Evolutionary conservation across 1,140 invertebrate genomes (phyloP).

Genomic region (Listronotus oregonensis): DNA sequence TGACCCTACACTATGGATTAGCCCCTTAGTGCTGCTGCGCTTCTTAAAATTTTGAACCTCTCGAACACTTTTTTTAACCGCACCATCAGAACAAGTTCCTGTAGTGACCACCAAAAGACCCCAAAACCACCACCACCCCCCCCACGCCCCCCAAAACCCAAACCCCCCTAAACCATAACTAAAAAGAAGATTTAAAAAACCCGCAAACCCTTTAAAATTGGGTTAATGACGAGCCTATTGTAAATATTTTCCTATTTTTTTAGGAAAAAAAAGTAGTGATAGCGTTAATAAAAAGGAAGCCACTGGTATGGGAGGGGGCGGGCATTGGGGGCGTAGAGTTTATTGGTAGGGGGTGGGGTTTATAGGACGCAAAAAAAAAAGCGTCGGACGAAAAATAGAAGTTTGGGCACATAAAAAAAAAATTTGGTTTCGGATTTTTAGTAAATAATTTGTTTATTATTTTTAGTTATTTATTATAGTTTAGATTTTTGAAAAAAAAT

Average conservation of each 20-base stretch:
- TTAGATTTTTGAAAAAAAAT: too few species aligned
- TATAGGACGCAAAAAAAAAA: slow-evolving; percentile 24
- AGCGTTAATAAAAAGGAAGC: not conserved
- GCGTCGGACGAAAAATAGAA: slow-evolving; percentile 41
- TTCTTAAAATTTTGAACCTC: slow-evolving; percentile 53
- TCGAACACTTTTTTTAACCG: slow-evolving; percentile 52
- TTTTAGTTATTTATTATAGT: too few species aligned
- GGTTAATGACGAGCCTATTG: slow-evolving; percentile 9
- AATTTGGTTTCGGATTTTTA: too few species aligned
- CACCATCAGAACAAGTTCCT: slow-evolving; percentile 43
- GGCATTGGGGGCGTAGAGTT: slow-evolving; percentile 19
- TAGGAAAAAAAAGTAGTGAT: not conserved
- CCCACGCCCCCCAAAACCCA: slow-evolving; percentile 16
- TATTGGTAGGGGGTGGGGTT: slow-evolving; percentile 27
- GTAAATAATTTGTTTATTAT: too few species aligned
- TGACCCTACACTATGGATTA: slow-evolving; percentile 45
- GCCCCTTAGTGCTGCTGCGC: slow-evolving; percentile 43
- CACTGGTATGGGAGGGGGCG: slow-evolving; percentile 26
- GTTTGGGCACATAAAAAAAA: slow-evolving; percentile 42
- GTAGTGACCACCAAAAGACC: slow-evolving; percentile 35
- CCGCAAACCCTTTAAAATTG: too few species aligned
- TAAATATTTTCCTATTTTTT: not conserved
- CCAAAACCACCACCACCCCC: slow-evolving; percentile 24
- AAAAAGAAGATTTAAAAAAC: too few species aligned
- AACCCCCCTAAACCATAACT: too few species aligned